Evolutionary conservation across 2,888 invertebrate species (phyloP), one percentile per base, ranked within the genome.

Genomic region (Dichetophora obliterata): DNA sequence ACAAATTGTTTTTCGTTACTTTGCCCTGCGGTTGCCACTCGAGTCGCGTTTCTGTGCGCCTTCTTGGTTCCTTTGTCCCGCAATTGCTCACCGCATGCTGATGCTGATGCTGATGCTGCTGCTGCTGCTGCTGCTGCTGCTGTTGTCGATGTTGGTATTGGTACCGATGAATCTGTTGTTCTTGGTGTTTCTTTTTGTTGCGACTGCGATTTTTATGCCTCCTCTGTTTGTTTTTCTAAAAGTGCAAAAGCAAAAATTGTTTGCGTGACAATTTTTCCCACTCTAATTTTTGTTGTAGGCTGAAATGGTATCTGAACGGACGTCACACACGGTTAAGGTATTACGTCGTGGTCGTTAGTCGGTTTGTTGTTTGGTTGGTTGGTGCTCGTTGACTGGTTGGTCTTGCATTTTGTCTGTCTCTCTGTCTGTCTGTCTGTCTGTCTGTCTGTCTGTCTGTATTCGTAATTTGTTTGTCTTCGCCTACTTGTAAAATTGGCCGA

Each of bases 21-120:
- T 89, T 89, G 83, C 89, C 88, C 90, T 91, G 86, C 82, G 89
- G 82, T 88, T 92, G 91, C 93, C 92, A 92, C 90, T 94, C 91
- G 81, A 92, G 89, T 84, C 92, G 88, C 84, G 90, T 87, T 84
- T 90, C 90, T 84, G 91, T 90, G 85, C 91, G 86, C 83, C 89
- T 87, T 86, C 90, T 89, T 78, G 90, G 91, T 86, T 91, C 91
- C 76, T 90, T 89, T 2, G 91, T 91, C n/a, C 91, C 91, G 81
- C 91, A 92, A 83, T 91, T 91, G 81, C 88, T 89, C n/a, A 87
- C 77, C 76, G 80, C 77, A 75, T 87, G 85, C 75, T 85, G 87
- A 84, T 90, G 48, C 75, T 75, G 59, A 86, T 89, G 82, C 63
- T 78, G 74, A 48, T 78, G 77, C 78, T 88, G 89, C n/a, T n/a